These are phyloP conservation scores for Beroe ovata DNA, from an alignment of 37 sponge, comb jelly and placozoan species.

Conservation along the genomic window DNA sequence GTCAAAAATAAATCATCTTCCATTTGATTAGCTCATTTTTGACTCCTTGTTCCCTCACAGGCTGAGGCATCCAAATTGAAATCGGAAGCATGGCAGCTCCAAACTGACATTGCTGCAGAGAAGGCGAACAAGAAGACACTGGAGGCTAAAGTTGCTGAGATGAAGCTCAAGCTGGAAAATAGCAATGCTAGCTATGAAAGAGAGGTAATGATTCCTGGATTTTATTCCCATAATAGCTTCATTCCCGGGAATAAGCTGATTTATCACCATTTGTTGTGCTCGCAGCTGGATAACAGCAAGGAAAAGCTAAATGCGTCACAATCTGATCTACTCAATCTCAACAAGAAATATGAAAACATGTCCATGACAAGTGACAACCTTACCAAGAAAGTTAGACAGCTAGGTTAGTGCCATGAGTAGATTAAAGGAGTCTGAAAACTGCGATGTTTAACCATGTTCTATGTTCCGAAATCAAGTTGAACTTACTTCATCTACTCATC, in stretches of 20 bases:
- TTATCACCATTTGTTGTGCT: too few species aligned
- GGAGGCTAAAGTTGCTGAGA: slow-evolving; percentile 19
- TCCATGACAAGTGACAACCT: not conserved
- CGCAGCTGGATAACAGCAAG: slow-evolving; percentile 54
- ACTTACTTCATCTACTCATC: too few species aligned
- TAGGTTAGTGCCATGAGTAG: slow-evolving; percentile 40
- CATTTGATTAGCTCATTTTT: too few species aligned
- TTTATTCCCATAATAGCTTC: not conserved
- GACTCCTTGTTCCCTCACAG: slow-evolving; percentile 1
- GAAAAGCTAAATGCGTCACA: slow-evolving; percentile 9
- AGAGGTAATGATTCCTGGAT: too few species aligned
- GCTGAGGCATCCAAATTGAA: slow-evolving; percentile 23
- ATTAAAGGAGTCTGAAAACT: too few species aligned
- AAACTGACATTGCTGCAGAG: slow-evolving; percentile 23
- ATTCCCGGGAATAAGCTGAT: not conserved
- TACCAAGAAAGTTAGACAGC: slow-evolving; percentile 65
- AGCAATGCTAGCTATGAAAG: slow-evolving; percentile 20
- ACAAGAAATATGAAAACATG: not conserved
- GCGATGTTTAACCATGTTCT: too few species aligned
- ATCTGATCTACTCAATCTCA: not conserved
- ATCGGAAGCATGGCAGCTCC: slow-evolving; percentile 40
- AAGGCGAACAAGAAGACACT: slow-evolving; percentile 40
- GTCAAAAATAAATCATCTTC: too few species aligned
- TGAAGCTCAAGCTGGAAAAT: slow-evolving; percentile 30
- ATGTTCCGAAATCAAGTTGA: too few species aligned